phyloP scores from a whole-genome alignment of 92 coral and sea anemone species.

The Virgularia gustaviana region DNA sequence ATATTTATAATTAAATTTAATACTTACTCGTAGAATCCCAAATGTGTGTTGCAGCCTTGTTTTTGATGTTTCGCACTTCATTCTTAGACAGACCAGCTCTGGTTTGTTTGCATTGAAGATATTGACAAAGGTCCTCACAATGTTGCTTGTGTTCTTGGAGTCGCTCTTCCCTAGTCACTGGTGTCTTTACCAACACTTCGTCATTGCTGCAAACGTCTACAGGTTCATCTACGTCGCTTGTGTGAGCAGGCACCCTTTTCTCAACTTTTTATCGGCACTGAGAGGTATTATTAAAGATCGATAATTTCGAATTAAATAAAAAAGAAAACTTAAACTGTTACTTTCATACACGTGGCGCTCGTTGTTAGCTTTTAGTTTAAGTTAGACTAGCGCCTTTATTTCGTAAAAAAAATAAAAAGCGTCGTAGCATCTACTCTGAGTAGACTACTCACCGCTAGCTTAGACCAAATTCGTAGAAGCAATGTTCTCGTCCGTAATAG shows the following conservation, averaged over 20 bases:
- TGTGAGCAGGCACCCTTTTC: neutral
- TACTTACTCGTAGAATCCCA: neutral
- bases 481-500: too few relatives aligned
- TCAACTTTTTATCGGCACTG: neutral
- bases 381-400: too few relatives aligned
- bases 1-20: neutral
- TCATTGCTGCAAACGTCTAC: neutral
- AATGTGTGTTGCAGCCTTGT: constrained; percentile 6
- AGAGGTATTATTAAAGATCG: neutral
- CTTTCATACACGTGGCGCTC: too few relatives aligned
- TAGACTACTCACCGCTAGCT: too few relatives aligned
- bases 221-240: neutral
- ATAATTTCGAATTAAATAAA: neutral
- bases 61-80: neutral
- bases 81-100: neutral
- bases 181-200: neutral
- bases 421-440: too few relatives aligned
- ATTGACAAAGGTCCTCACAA: neutral
- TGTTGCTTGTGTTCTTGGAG: neutral
- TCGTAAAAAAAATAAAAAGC: too few relatives aligned
- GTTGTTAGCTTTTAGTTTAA: too few relatives aligned
- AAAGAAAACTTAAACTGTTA: neutral
- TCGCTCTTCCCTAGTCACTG: neutral
- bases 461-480: too few relatives aligned
- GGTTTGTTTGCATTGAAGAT: neutral